Evolutionary conservation across 2,888 invertebrate genomes (phyloP).

Genomic region (Cosmopolites sordidus): DNA sequence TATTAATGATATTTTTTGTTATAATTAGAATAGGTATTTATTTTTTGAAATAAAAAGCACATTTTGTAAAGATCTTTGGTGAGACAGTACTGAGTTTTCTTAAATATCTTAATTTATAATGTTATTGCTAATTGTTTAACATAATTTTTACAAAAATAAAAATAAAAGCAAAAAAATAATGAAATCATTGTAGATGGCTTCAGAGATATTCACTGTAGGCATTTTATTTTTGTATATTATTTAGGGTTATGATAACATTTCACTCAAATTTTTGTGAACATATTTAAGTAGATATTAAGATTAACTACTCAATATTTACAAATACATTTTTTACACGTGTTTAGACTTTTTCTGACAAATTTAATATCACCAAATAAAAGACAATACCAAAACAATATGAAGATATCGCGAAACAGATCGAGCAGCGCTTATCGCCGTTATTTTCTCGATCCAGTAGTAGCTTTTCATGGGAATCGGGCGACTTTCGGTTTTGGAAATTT

Average conservation of each 20-base stretch:
- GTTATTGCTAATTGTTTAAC: not conserved
- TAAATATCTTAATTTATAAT: not conserved
- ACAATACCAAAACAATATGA: too few species aligned
- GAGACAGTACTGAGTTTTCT: not conserved
- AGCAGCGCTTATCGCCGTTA: too few species aligned
- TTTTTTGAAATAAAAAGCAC: not conserved
- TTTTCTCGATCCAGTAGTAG: too few species aligned
- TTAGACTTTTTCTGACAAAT: not conserved
- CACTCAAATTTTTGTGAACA: constrained; percentile 24
- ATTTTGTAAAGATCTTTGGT: not conserved
- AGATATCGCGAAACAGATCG: too few species aligned
- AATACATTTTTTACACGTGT: constrained; percentile 18
- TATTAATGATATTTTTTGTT: too few species aligned
- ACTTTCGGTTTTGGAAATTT: too few species aligned
- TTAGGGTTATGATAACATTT: constrained; percentile 18
- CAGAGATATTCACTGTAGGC: constrained; percentile 5
- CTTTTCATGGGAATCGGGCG: too few species aligned
- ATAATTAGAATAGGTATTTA: not conserved
- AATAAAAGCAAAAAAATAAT: not conserved
- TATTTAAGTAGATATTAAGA: constrained; percentile 17
- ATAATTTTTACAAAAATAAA: not conserved
- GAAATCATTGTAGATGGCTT: not conserved
- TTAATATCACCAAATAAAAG: not conserved
- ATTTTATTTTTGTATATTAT: constrained; percentile 22
- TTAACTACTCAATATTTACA: constrained; percentile 19